phyloP scores from a whole-genome alignment of 2,888 invertebrate species.

The Nemapogon koenigi region DNA sequence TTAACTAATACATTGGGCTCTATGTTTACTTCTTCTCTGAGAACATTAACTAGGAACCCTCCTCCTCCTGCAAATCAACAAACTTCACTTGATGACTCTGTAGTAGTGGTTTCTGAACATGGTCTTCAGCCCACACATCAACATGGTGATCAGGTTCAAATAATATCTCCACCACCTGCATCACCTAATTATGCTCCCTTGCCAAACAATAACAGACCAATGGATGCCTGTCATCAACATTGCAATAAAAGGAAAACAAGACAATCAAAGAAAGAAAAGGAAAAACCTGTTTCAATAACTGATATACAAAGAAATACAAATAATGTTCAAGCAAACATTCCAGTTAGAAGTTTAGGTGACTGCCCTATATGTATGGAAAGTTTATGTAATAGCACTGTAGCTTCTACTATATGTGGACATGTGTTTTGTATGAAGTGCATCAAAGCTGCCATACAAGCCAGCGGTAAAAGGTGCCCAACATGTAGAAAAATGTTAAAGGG shows the following conservation, averaged over 20 bases:
- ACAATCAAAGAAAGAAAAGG: neutral
- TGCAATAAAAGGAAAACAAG: neutral
- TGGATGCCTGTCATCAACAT: neutral
- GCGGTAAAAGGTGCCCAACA: slow-evolving; percentile 32
- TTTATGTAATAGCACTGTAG: slow-evolving; percentile 23
- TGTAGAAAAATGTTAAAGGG: slow-evolving; percentile 30
- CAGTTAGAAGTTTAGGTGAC: slow-evolving; percentile 21
- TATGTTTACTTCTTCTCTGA: no score
- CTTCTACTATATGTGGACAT: slow-evolving; percentile 38
- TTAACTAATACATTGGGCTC: no score
- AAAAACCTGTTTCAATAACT: neutral
- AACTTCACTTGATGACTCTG: no score
- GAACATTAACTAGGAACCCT: no score
- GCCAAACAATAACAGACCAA: neutral
- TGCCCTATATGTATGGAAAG: slow-evolving; percentile 39
- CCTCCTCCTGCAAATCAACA: no score
- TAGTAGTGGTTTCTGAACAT: no score
- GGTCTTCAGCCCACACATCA: no score
- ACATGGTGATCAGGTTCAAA: no score
- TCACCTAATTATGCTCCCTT: no score
- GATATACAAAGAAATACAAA: neutral
- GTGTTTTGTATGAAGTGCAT: slow-evolving; percentile 35
- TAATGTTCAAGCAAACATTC: no score
- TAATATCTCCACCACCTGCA: no score
- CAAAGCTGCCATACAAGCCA: slow-evolving; percentile 21